Evolutionary conservation across 2,113 vertebrate genomes (phyloP).

Genomic region (Chaenocephalus aceratus): DNA sequence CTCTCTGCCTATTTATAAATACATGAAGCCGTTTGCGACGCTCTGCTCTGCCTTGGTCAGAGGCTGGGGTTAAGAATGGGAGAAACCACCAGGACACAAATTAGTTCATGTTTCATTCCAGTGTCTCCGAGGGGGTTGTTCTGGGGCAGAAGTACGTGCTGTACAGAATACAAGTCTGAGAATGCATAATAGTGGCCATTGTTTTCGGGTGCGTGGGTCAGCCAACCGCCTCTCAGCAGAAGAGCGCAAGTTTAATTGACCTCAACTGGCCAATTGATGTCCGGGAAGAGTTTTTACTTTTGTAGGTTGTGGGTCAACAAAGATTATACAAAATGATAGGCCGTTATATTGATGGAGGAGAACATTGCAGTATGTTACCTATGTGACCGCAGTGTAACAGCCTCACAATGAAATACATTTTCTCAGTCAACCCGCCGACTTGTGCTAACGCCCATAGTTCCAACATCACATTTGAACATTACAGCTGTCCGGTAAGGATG

Average conservation of each 20-base stretch:
- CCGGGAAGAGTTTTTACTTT: slow-evolving; percentile 24
- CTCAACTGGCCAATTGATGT: slow-evolving; percentile 37
- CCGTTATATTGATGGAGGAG: slow-evolving; percentile 21
- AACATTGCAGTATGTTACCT: slow-evolving; percentile 42
- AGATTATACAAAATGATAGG: slow-evolving; percentile 24
- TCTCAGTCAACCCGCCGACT: slow-evolving; percentile 34
- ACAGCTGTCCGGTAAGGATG: slow-evolving; percentile 48
- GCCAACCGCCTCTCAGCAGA: slow-evolving; percentile 43
- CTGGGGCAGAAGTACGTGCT: slow-evolving; percentile 36
- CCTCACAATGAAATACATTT: slow-evolving; percentile 29
- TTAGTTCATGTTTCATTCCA: slow-evolving; percentile 69
- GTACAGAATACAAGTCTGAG: slow-evolving; percentile 43
- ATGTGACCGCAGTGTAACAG: slow-evolving; percentile 5
- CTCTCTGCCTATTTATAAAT: slow-evolving; percentile 70
- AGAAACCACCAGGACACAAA: slow-evolving; percentile 68
- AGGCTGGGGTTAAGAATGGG: slow-evolving; percentile 64
- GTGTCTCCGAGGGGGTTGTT: slow-evolving; percentile 61
- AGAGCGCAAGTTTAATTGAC: slow-evolving; percentile 44
- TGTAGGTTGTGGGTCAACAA: slow-evolving; percentile 30
- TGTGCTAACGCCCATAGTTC: slow-evolving; percentile 38
- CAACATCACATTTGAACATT: slow-evolving; percentile 28
- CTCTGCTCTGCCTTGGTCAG: slow-evolving; percentile 54
- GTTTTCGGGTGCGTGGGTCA: slow-evolving; percentile 46
- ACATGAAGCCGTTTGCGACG: slow-evolving; percentile 41
- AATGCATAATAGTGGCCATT: slow-evolving; percentile 62